These are phyloP conservation scores for Pogona vitticeps DNA, from an alignment of 2,113 vertebrate genomes.

Conservation along the genomic window DNA sequence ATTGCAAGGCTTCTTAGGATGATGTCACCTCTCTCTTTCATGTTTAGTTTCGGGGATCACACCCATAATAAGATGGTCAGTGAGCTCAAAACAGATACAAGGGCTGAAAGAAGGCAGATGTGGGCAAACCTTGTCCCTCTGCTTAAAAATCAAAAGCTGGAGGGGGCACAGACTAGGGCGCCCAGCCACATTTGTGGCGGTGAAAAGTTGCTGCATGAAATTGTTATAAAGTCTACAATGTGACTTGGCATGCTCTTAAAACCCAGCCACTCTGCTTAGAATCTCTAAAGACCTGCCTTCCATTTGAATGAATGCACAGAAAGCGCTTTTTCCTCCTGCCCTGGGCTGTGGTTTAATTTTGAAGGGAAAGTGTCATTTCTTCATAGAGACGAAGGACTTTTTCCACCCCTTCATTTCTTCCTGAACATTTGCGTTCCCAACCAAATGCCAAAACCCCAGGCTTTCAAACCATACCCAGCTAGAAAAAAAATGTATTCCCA, in stretches of 20 bases:
- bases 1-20: not conserved
- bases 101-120: not conserved
- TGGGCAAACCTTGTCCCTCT: not conserved
- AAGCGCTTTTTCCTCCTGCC: not conserved
- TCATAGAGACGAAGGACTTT: not conserved
- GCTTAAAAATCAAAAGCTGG: not conserved
- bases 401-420: slow-evolving; percentile 11
- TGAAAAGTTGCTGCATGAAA: not conserved
- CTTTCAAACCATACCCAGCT: not conserved
- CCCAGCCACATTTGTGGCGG: not conserved
- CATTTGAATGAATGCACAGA: slow-evolving; percentile 21
- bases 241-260: not conserved
- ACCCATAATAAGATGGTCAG: not conserved
- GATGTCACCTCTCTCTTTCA: not conserved
- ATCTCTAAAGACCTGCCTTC: slow-evolving; percentile 44
- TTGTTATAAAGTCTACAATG: slow-evolving; percentile 9
- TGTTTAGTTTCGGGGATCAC: too few species aligned
- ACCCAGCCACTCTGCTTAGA: slow-evolving; percentile 26
- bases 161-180: not conserved
- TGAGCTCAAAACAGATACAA: too few species aligned
- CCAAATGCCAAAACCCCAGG: slow-evolving; percentile 13
- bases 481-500: slow-evolving; percentile 12
- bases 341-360: slow-evolving; percentile 45
- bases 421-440: slow-evolving; percentile 16
- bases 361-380: slow-evolving; percentile 35